These are phyloP conservation scores for Noctuana brunneofusca DNA, from an alignment of 2,888 invertebrate genomes.

Conservation along the genomic window DNA sequence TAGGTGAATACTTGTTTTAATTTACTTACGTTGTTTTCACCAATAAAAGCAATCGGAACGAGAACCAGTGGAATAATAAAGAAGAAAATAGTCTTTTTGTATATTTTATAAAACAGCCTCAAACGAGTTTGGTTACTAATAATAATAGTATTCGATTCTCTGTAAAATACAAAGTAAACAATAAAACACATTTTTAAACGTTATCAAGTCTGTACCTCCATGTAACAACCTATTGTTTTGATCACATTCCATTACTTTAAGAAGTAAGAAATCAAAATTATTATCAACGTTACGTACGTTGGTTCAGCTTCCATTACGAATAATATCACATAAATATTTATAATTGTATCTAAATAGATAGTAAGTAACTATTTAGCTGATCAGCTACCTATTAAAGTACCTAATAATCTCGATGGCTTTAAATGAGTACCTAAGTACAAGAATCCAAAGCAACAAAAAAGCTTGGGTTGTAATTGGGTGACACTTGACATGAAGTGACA, in stretches of 20 bases:
- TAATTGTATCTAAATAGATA: neutral
- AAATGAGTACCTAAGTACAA: too few relatives aligned
- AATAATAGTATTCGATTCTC: slow-evolving; percentile 58
- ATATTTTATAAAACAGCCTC: slow-evolving; percentile 53
- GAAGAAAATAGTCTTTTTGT: slow-evolving; percentile 57
- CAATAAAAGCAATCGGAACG: slow-evolving; percentile 54
- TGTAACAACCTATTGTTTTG: neutral
- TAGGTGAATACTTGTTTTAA: neutral
- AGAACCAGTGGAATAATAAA: slow-evolving; percentile 56
- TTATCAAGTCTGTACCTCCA: neutral
- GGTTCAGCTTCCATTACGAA: too few relatives aligned
- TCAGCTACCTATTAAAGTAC: too few relatives aligned
- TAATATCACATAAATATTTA: too few relatives aligned
- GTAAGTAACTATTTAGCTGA: neutral
- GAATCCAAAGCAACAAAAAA: too few relatives aligned
- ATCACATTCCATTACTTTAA: too few relatives aligned
- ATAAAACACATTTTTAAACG: neutral
- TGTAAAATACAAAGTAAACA: slow-evolving; percentile 43
- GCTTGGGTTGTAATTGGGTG: too few relatives aligned
- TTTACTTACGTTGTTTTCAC: slow-evolving; percentile 52
- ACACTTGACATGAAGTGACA: too few relatives aligned
- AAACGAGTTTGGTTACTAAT: slow-evolving; percentile 52
- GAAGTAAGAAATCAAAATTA: too few relatives aligned
- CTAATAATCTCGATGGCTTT: too few relatives aligned
- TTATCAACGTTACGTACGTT: too few relatives aligned